Evolutionary conservation across 2,888 invertebrate species (phyloP).

Genomic region (Brachypalpus laphriformis): DNA sequence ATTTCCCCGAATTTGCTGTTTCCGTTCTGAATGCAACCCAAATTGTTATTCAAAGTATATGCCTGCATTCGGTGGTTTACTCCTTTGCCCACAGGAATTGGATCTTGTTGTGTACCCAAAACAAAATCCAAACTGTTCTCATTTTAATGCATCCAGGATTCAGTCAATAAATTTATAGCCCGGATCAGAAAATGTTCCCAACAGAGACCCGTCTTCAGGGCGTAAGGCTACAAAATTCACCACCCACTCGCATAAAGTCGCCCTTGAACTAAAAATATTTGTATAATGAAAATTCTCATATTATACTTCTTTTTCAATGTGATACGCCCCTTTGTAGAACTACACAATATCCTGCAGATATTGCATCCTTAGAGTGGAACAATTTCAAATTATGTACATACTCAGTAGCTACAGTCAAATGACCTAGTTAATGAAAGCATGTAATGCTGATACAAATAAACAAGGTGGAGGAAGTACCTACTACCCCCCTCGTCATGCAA

Average conservation of each 20-base stretch:
- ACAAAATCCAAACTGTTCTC: too few relatives aligned
- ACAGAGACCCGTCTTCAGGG: background rate
- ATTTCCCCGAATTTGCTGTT: background rate
- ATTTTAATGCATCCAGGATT: too few relatives aligned
- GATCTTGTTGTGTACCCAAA: too few relatives aligned
- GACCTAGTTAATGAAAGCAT: slow-evolving; percentile 29
- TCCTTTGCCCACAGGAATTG: too few relatives aligned
- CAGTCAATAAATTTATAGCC: too few relatives aligned
- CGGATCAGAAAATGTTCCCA: too few relatives aligned
- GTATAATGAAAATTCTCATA: background rate
- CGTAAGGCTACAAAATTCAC: too few relatives aligned
- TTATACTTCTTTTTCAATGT: background rate
- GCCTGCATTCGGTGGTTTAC: background rate
- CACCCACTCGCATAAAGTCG: background rate
- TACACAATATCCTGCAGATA: slow-evolving; percentile 24
- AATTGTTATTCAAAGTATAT: background rate
- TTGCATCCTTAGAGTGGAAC: slow-evolving; percentile 37
- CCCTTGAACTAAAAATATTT: background rate
- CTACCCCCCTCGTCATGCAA: too few relatives aligned
- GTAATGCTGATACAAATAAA: slow-evolving; percentile 6
- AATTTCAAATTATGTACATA: slow-evolving; percentile 41
- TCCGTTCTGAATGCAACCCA: background rate
- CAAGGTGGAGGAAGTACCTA: slow-evolving; percentile 3
- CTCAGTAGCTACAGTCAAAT: background rate
- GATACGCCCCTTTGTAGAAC: background rate